Evolutionary conservation across 2,888 invertebrate species (phyloP), one percentile per base, ranked within the genome.

Genomic region (Autographa pulchrina): DNA sequence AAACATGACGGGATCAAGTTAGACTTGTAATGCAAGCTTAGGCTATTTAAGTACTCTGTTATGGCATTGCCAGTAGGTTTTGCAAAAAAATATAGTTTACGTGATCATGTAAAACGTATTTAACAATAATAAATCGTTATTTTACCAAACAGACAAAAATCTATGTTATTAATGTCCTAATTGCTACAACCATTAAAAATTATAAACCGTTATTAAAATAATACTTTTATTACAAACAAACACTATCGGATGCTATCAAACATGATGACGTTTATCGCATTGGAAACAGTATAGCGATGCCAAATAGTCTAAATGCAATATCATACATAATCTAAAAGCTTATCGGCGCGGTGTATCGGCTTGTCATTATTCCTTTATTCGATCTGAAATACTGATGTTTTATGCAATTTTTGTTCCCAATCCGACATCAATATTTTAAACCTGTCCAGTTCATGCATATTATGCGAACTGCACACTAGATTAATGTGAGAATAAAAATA

Each of bases 361-460:
- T 69, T 68, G 78, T 74, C 73, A 80, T 83, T 82, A 83, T 82
- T 76, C 71, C 70, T 83, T 83, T 76, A 83, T 80, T 67, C 74
- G 65, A 56, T 72, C 72, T 69, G 72, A 79, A 67, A 73, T 73
- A 68, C 68, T 65, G 70, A 74, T 70, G 72, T 76, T 81, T 77
- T 74, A 77, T 81, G 79, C 74, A 83, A 70, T 77, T 81, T 82
- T 81, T 75, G 73, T 68, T 74, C 67, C 77, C 70, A 72, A 71
- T 67, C 54, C 63, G 68, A 72, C 14, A 80, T 80, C 71, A 81
- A 82, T 80, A 79, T 81, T 81, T 81, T 70, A 79, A 74, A 59
- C 25, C 66, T 64, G 60, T 59, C 41, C 74, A 68, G 69, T 68
- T 67, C 66, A 72, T 75, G 72, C 62, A 72, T 75, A 75, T 58